These are phyloP conservation scores for Halisarca cf. caerulea DNA, from an alignment of 37 sponge, comb jelly and placozoan species.

Conservation along the genomic window DNA sequence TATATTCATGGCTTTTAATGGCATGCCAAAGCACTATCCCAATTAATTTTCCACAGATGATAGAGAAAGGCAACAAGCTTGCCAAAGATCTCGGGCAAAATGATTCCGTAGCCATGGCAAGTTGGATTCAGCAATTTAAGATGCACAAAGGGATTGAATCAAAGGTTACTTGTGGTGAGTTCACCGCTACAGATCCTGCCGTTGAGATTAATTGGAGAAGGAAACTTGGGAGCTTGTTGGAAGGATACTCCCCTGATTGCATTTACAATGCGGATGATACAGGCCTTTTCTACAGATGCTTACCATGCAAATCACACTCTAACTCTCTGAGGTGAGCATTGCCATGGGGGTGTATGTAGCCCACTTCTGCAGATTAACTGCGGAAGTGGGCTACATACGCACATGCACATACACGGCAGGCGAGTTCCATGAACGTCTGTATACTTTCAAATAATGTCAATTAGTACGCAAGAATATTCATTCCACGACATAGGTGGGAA, in stretches of 20 bases:
- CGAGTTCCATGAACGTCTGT: too few relatives aligned
- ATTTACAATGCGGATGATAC: constrained; percentile 22
- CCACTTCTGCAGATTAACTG: too few relatives aligned
- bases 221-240: neutral
- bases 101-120: neutral
- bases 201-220: neutral
- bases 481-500: too few relatives aligned
- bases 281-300: neutral
- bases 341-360: constrained; percentile 27
- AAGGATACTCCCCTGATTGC: neutral
- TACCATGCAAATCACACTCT: constrained; percentile 16
- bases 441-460: too few relatives aligned
- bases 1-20: neutral
- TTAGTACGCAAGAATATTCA: too few relatives aligned
- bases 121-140: constrained; percentile 1
- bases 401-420: too few relatives aligned
- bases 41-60: neutral
- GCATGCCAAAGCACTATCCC: neutral
- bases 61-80: neutral
- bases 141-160: neutral
- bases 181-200: neutral
- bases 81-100: neutral
- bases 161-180: neutral
- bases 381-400: too few relatives aligned
- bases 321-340: neutral